These are phyloP conservation scores for Rhadina sibilatrix DNA, from an alignment of 2,113 vertebrate species.

Conservation along the genomic window DNA sequence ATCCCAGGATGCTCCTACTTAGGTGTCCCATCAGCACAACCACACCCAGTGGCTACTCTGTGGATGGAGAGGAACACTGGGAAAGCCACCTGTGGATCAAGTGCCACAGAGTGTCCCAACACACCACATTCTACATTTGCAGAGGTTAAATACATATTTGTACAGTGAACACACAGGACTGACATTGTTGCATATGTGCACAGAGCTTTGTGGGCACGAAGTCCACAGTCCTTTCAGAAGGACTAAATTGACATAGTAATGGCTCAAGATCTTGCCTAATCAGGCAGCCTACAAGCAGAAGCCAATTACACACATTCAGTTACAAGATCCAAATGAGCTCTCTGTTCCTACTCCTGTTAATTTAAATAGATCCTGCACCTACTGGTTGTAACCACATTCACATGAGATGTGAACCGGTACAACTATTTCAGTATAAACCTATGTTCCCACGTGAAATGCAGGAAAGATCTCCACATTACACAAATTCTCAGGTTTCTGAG, in stretches of 20 bases:
- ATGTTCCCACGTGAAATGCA: neutral
- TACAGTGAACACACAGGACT: neutral
- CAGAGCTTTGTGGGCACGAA: neutral
- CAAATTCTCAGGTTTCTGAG: neutral
- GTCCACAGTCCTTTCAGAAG: neutral
- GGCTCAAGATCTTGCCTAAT: neutral
- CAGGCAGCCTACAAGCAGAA: neutral
- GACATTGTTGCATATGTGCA: neutral
- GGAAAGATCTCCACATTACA: neutral
- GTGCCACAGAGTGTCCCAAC: neutral
- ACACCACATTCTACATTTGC: neutral
- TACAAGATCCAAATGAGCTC: neutral
- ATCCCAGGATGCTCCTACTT: neutral
- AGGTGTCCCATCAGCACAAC: neutral
- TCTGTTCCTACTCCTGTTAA: neutral
- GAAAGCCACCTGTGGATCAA: neutral
- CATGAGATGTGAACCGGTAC: rapidly evolving
- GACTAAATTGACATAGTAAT: neutral
- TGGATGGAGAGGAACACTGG: neutral
- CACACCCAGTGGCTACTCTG: rapidly evolving
- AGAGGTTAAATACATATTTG: neutral
- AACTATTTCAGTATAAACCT: neutral
- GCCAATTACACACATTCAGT: neutral
- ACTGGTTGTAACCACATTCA: neutral
- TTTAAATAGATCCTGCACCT: neutral